A percentile compares a stretch with the other conserved stretches of the same genome.
Evolutionary conservation across 2,113 vertebrate genomes (phyloP).

Genomic region (Promerops cafer): DNA sequence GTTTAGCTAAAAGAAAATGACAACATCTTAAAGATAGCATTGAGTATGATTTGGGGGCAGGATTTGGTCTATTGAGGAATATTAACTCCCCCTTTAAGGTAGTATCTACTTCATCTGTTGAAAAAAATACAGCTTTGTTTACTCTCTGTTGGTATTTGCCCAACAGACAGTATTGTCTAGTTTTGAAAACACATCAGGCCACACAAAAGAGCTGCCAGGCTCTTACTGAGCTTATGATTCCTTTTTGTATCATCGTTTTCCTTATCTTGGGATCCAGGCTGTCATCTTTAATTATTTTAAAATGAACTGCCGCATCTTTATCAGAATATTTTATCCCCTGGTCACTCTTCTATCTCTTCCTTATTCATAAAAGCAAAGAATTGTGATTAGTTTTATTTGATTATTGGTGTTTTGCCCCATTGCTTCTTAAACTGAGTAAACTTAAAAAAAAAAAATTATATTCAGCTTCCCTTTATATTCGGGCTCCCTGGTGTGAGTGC

Average conservation of each 20-base stretch:
- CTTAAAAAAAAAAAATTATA: neutral
- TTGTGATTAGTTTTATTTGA: neutral
- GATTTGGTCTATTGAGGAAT: neutral
- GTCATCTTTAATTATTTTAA: conserved; percentile 20
- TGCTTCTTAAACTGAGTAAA: neutral
- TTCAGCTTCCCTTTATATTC: neutral
- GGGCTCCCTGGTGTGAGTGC: neutral
- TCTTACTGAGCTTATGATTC: neutral
- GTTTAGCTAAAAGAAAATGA: neutral
- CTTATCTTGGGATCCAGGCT: conserved; percentile 24
- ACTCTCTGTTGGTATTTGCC: neutral
- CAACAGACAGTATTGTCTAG: neutral
- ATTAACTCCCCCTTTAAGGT: neutral
- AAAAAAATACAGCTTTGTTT: neutral
- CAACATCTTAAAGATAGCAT: neutral
- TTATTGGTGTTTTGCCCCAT: neutral
- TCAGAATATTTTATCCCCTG: neutral
- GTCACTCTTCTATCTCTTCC: neutral
- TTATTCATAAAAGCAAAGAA: neutral
- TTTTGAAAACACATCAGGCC: conserved; percentile 1
- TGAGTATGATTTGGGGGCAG: neutral
- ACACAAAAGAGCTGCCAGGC: conserved; percentile 14
- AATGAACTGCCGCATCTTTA: neutral
- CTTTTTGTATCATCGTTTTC: neutral
- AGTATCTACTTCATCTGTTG: neutral